Evolutionary conservation across 2,797 vertebrate genomes (phyloP).

Genomic region (Champsocephalus gunnari): DNA sequence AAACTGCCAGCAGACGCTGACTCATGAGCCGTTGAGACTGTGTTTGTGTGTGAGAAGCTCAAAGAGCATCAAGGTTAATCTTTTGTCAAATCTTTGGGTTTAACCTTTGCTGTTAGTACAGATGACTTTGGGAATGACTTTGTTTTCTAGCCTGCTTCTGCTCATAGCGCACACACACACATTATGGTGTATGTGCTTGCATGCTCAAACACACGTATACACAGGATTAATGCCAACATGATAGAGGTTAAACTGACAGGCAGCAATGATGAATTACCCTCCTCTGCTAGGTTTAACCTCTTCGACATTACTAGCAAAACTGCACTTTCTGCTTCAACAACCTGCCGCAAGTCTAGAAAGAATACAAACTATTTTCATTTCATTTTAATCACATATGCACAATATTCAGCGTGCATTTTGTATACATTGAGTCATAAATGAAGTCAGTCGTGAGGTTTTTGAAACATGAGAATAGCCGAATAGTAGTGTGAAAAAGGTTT

Average conservation of each 20-base stretch:
- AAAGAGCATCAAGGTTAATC: constrained; percentile 44
- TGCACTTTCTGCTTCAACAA: background rate
- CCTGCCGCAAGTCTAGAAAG: background rate
- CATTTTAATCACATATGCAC: background rate
- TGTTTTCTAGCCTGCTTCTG: background rate
- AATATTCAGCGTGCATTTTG: background rate
- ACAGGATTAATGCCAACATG: constrained; percentile 24
- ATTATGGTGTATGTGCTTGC: background rate
- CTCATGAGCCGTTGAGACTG: constrained; percentile 23
- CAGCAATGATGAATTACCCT: constrained; percentile 36
- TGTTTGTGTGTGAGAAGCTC: constrained; percentile 26
- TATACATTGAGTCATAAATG: background rate
- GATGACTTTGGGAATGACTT: background rate
- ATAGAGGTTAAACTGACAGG: constrained; percentile 30
- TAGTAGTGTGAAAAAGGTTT: background rate
- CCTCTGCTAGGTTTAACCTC: constrained; percentile 18
- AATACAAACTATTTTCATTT: background rate
- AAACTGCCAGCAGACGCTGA: constrained; percentile 37
- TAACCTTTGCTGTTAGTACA: constrained; percentile 31
- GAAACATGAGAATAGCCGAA: background rate
- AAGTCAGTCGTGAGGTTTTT: background rate
- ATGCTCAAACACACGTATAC: background rate
- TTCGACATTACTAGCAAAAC: background rate
- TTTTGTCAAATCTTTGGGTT: constrained; percentile 41
- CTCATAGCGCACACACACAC: background rate